Conservation (phyloP, 2,888 invertebrate species). For the Tachystola acroxantha region DNA sequence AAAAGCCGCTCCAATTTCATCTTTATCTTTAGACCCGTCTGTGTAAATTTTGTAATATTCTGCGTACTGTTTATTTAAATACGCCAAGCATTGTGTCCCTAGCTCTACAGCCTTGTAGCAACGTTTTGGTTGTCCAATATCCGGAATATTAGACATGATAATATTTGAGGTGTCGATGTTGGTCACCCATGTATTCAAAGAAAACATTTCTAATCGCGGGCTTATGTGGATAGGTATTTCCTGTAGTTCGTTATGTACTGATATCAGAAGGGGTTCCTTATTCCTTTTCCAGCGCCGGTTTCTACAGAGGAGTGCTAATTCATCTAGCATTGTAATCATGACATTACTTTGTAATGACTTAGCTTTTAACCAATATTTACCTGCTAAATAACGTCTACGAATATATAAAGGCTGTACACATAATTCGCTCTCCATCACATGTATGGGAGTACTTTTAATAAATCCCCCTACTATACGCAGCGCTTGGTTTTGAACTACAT, state of each 20-base stretch:
- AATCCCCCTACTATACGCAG: slow-evolving; percentile 17
- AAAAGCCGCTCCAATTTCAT: not conserved
- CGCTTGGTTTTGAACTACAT: slow-evolving; percentile 16
- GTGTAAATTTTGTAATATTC: not conserved
- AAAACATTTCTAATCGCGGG: not conserved
- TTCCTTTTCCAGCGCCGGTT: not conserved
- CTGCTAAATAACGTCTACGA: slow-evolving; percentile 10
- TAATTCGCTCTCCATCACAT: slow-evolving; percentile 16
- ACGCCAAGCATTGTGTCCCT: not conserved
- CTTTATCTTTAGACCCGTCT: not conserved
- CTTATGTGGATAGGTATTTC: not conserved
- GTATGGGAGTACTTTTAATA: slow-evolving; percentile 16
- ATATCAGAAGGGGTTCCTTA: not conserved
- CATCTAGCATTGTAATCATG: not conserved
- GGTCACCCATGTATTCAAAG: not conserved
- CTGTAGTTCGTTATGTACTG: not conserved
- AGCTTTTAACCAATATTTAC: slow-evolving; percentile 11
- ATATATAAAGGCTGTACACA: slow-evolving; percentile 10
- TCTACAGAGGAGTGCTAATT: not conserved
- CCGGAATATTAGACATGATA: not conserved
- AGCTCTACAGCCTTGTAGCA: not conserved
- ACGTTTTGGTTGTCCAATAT: not conserved
- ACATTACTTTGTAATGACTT: not conserved
- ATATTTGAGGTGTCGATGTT: not conserved
- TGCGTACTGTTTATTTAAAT: not conserved